A percentile compares a stretch with the other conserved stretches of the same genome.
Conservation (phyloP, 2,113 vertebrate genomes). For the Chlorodrepanis virens region DNA sequence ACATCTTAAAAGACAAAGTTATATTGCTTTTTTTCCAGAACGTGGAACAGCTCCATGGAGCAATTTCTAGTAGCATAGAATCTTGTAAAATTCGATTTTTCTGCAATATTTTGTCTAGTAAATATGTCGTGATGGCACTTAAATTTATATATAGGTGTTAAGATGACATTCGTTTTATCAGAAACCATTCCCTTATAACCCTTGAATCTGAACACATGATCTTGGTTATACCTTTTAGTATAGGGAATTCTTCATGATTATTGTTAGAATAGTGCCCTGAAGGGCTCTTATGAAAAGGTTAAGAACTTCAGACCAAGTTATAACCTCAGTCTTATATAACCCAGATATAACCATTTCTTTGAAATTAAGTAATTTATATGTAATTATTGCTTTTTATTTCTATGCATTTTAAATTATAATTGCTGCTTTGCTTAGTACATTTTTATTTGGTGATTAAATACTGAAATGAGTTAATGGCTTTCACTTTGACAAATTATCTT, state of each 20-base stretch:
- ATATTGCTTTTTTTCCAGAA: not conserved
- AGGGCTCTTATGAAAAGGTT: not conserved
- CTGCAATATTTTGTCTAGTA: not conserved
- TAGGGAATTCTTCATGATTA: not conserved
- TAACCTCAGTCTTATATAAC: not conserved
- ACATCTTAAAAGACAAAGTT: not conserved
- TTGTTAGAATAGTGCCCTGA: not conserved
- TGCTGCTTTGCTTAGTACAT: not conserved
- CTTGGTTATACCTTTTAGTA: not conserved
- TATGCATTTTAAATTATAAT: not conserved
- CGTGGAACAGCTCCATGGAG: not conserved
- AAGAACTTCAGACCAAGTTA: not conserved
- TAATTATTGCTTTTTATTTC: not conserved
- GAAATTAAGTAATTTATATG: not conserved
- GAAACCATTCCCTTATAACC: not conserved
- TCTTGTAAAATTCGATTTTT: not conserved
- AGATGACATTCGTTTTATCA: not conserved
- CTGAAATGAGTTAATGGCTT: not conserved
- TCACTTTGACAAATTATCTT: not conserved
- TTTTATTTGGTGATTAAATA: conserved; percentile 15
- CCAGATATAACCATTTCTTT: not conserved
- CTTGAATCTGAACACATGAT: not conserved
- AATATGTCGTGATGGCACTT: not conserved
- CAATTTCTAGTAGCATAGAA: not conserved
- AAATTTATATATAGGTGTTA: not conserved